Evolutionary conservation across 2,113 vertebrate genomes (phyloP).

Genomic region (Siniperca chuatsi): DNA sequence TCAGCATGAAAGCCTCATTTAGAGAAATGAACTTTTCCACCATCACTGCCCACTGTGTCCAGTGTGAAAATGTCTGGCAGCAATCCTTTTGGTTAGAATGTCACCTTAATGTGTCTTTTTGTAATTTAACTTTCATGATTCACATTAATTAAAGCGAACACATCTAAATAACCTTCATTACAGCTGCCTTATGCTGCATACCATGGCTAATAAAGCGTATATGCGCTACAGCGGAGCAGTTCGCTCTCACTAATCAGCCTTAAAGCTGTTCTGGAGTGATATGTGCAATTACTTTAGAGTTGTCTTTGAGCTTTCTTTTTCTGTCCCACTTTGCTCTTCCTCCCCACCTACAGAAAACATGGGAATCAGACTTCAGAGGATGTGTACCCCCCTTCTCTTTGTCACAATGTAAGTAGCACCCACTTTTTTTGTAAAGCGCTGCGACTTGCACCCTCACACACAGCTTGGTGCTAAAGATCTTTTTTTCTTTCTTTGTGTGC

Average conservation of each 20-base stretch:
- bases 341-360: slow-evolving; percentile 62
- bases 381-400: not conserved
- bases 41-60: slow-evolving; percentile 9
- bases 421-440: slow-evolving; percentile 13
- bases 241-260: not conserved
- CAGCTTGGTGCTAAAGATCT: not conserved
- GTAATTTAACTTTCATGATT: not conserved
- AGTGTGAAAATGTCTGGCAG: not conserved
- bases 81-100: not conserved
- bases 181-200: not conserved
- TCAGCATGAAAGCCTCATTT: slow-evolving; percentile 36
- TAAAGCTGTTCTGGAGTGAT: slow-evolving; percentile 44
- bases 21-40: slow-evolving; percentile 44
- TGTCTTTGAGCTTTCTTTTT: slow-evolving; percentile 38
- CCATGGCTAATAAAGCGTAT: not conserved
- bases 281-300: slow-evolving; percentile 19
- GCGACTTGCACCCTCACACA: slow-evolving; percentile 22
- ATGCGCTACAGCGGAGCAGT: not conserved
- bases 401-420: slow-evolving; percentile 34
- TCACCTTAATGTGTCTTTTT: slow-evolving; percentile 13
- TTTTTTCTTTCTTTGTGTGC: not conserved
- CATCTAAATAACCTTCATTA: not conserved
- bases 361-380: slow-evolving; percentile 51
- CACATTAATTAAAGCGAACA: not conserved
- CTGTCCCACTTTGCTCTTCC: slow-evolving; percentile 64